A percentile compares a stretch with the other conserved stretches of the same genome.
These are phyloP conservation scores for Agrochola macilenta DNA, from an alignment of 2,888 invertebrate genomes.

Conservation along the genomic window DNA sequence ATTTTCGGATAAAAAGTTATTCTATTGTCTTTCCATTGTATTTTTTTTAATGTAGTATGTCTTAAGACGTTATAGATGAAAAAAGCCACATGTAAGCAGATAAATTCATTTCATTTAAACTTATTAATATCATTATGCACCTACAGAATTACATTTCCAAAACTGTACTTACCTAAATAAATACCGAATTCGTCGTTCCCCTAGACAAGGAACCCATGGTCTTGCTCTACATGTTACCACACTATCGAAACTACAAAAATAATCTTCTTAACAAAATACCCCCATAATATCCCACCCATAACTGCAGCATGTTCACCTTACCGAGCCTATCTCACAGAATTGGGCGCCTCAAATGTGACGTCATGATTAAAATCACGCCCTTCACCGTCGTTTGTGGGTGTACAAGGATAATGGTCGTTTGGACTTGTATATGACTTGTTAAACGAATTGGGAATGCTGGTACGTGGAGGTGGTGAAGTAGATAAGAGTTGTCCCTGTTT, in stretches of 20 bases:
- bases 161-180: neutral
- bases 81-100: neutral
- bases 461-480: conserved; percentile 2
- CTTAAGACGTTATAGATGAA: too few species aligned
- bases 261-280: neutral
- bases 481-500: conserved; percentile 2
- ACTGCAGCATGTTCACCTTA: conserved; percentile 40
- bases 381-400: conserved; percentile 57
- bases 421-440: conserved; percentile 57
- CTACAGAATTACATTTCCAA: neutral
- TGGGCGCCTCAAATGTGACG: conserved; percentile 62
- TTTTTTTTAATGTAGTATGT: neutral
- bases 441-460: conserved; percentile 40
- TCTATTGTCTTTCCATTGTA: neutral
- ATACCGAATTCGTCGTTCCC: neutral
- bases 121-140: neutral
- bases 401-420: conserved; percentile 47
- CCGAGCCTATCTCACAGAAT: conserved; percentile 56
- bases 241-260: neutral
- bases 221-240: too few species aligned
- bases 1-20: neutral
- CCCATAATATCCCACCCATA: neutral
- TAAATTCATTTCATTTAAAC: neutral
- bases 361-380: conserved; percentile 69
- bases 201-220: neutral